These are phyloP conservation scores for Geodia barretti DNA, from an alignment of 37 sponge, comb jelly and placozoan genomes.

Conservation along the genomic window DNA sequence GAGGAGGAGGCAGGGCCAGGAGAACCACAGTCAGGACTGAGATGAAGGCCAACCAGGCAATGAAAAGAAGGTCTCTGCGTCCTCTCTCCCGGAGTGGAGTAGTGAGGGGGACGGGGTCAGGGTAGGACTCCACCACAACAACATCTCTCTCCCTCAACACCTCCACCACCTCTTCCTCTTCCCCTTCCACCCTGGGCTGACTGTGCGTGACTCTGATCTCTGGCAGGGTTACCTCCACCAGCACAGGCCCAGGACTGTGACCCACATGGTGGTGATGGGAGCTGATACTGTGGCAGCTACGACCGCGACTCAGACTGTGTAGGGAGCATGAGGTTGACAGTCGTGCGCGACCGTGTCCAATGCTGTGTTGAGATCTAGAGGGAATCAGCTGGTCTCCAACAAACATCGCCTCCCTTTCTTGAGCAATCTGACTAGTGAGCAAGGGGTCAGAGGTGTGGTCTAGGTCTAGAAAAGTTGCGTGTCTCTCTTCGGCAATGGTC, in stretches of 20 bases:
- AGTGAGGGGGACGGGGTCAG: not conserved
- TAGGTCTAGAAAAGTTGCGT: not conserved
- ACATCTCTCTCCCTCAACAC: not conserved
- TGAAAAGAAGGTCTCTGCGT: conserved; percentile 21
- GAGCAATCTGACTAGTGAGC: conserved; percentile 26
- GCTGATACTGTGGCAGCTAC: not conserved
- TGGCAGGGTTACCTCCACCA: not conserved
- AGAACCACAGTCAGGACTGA: conserved; percentile 18
- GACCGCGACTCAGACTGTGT: not conserved
- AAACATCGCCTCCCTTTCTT: conserved; percentile 3
- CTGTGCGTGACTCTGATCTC: not conserved
- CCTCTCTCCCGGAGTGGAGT: conserved; percentile 1
- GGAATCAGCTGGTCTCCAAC: not conserved
- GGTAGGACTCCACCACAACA: not conserved
- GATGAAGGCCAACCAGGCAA: conserved; percentile 14
- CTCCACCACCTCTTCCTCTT: not conserved
- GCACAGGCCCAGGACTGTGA: not conserved
- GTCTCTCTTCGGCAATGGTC: not conserved
- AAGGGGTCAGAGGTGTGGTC: conserved; percentile 28
- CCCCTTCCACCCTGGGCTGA: not conserved
- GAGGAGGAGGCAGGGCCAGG: conserved; percentile 8
- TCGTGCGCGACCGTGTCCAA: no score
- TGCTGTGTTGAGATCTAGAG: not conserved
- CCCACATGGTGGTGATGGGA: not conserved
- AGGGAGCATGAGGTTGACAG: no score